These are phyloP conservation scores for Timema podura DNA, from an alignment of 2,888 invertebrate genomes.

Conservation along the genomic window DNA sequence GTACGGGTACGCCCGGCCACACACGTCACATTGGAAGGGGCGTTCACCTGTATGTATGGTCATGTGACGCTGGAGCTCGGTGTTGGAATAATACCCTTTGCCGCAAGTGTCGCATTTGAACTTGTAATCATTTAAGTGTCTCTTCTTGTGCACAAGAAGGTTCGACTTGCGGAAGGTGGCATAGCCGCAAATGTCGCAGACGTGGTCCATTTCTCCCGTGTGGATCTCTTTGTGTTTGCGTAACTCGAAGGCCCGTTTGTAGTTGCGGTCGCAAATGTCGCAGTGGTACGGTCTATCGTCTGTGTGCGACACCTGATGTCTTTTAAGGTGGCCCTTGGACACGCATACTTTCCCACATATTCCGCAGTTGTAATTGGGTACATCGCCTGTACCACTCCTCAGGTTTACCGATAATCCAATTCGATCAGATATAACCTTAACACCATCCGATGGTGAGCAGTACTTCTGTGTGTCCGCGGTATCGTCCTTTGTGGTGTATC, in stretches of 20 bases:
- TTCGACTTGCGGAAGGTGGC: slow-evolving; percentile 41
- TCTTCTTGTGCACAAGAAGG: slow-evolving; percentile 38
- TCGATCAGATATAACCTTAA: too few species aligned
- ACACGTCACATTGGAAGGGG: slow-evolving; percentile 38
- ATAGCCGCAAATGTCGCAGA: slow-evolving; percentile 41
- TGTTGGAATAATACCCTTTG: slow-evolving; percentile 51
- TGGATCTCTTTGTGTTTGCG: slow-evolving; percentile 42
- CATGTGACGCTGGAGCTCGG: slow-evolving; percentile 43
- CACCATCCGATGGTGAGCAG: too few species aligned
- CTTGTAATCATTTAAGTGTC: slow-evolving; percentile 49
- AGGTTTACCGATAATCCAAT: too few species aligned
- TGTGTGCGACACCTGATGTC: slow-evolving; percentile 46
- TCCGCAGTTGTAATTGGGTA: slow-evolving; percentile 39
- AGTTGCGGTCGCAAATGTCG: slow-evolving; percentile 40
- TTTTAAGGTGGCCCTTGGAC: slow-evolving; percentile 36
- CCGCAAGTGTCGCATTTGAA: slow-evolving; percentile 50
- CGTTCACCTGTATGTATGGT: slow-evolving; percentile 38
- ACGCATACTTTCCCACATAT: slow-evolving; percentile 24
- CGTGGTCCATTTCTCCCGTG: slow-evolving; percentile 37
- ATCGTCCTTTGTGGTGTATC: too few species aligned
- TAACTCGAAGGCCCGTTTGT: slow-evolving; percentile 32
- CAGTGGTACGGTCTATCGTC: slow-evolving; percentile 50
- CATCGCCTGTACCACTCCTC: too few species aligned
- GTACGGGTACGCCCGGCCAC: slow-evolving; percentile 39
- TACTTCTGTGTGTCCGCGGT: too few species aligned